Percentiles rank a stretch among this genome's conserved stretches.
Conservation (phyloP, 2,113 vertebrate species). For the Merops nubicus region DNA sequence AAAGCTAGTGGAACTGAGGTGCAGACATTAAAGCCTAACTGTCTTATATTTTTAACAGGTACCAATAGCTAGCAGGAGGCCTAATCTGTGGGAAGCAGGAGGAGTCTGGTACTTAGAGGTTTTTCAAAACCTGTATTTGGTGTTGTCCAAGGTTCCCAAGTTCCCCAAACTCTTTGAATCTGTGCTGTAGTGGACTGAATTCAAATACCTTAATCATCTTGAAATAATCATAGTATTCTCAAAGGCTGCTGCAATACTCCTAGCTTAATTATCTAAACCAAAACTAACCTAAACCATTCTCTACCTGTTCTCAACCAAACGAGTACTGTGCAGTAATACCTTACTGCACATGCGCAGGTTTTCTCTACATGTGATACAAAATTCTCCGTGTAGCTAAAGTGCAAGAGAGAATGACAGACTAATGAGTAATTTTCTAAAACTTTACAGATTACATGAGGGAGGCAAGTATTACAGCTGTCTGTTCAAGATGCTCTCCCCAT, state of each 20-base stretch:
- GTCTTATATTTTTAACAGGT: background rate
- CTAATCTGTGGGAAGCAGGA: background rate
- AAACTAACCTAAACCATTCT: background rate
- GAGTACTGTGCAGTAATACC: background rate
- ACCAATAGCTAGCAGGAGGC: constrained; percentile 16
- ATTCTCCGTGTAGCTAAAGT: background rate
- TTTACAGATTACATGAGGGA: rapidly evolving
- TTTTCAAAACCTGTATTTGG: background rate
- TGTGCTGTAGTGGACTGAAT: background rate
- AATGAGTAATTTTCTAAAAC: background rate
- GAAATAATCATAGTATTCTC: background rate
- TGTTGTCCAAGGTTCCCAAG: background rate
- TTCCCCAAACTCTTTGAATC: background rate
- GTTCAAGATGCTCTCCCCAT: background rate
- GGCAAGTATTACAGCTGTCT: background rate
- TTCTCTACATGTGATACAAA: background rate
- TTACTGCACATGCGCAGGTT: background rate
- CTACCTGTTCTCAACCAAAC: background rate
- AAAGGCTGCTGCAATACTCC: background rate
- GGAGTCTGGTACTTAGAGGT: background rate
- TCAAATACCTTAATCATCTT: background rate
- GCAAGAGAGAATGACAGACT: background rate
- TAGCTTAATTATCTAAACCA: background rate
- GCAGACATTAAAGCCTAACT: background rate
- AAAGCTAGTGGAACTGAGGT: constrained; percentile 17